These are phyloP conservation scores for Lytechinus pictus DNA, from an alignment of 35 echinoderm and acorn worm species.

Conservation along the genomic window DNA sequence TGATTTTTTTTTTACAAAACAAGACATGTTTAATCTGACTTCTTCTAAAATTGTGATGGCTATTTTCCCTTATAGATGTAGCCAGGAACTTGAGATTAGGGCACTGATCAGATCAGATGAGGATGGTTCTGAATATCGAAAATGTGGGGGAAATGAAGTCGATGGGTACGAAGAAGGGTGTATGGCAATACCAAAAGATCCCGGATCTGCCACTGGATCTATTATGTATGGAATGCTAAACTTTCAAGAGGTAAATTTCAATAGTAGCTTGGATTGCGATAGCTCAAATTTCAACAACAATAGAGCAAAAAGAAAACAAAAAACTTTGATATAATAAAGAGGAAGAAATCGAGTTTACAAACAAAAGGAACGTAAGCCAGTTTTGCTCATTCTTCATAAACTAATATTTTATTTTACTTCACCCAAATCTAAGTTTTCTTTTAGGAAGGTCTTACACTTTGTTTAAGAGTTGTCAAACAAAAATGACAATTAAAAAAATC, in stretches of 20 bases:
- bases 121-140: background rate
- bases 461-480: too few species aligned
- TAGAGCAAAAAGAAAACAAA: too few species aligned
- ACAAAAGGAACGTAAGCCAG: too few species aligned
- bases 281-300: too few species aligned
- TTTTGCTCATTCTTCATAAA: too few species aligned
- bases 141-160: slow-evolving; percentile 23
- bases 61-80: background rate
- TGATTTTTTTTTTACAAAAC: background rate
- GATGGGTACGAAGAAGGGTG: slow-evolving; percentile 61
- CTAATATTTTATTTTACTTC: too few species aligned
- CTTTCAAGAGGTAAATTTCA: background rate
- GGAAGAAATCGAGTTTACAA: too few species aligned
- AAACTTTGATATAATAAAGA: too few species aligned
- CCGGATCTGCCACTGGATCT: background rate
- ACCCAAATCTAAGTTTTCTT: too few species aligned
- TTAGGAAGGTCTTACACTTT: too few species aligned
- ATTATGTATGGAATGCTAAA: slow-evolving; percentile 45
- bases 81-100: background rate
- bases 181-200: background rate
- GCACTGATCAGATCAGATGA: background rate
- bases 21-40: background rate
- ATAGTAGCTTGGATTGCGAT: too few species aligned
- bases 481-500: too few species aligned
- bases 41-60: background rate